Evolutionary conservation across 2,888 invertebrate species (phyloP).

Genomic region (Sphaerophoria taeniata): DNA sequence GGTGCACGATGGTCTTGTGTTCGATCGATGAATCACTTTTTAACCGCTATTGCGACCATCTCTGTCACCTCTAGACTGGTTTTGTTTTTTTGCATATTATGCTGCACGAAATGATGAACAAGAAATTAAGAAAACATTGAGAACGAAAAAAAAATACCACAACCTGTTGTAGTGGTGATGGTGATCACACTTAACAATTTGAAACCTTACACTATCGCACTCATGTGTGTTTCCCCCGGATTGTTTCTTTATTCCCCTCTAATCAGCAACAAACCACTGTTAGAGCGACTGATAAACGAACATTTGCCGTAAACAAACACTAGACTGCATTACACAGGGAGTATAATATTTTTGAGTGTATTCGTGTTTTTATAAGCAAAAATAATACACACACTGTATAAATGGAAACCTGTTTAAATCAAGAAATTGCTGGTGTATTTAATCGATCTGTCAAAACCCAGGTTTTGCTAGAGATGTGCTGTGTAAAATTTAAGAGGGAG

Average conservation of each 20-base stretch:
- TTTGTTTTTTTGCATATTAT: not conserved
- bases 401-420: slow-evolving; percentile 64
- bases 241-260: slow-evolving; percentile 51
- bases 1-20: slow-evolving; percentile 28
- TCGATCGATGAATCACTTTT: slow-evolving; percentile 58
- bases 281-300: slow-evolving; percentile 66
- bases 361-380: slow-evolving; percentile 46
- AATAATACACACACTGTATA: slow-evolving; percentile 55
- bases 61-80: slow-evolving; percentile 58
- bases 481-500: slow-evolving; percentile 44
- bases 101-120: slow-evolving; percentile 46
- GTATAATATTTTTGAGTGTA: not conserved
- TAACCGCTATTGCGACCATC: slow-evolving; percentile 51
- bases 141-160: slow-evolving; percentile 9
- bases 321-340: slow-evolving; percentile 30
- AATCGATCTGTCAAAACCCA: slow-evolving; percentile 72
- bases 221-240: slow-evolving; percentile 53
- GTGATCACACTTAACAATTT: slow-evolving; percentile 50
- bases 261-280: slow-evolving; percentile 40
- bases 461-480: slow-evolving; percentile 57
- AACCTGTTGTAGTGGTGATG: slow-evolving; percentile 49
- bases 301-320: slow-evolving; percentile 72
- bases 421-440: slow-evolving; percentile 64
- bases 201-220: slow-evolving; percentile 51
- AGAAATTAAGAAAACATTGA: slow-evolving; percentile 54